Conservation (phyloP, 2,888 invertebrate species). For the Drosophila eohydei region DNA sequence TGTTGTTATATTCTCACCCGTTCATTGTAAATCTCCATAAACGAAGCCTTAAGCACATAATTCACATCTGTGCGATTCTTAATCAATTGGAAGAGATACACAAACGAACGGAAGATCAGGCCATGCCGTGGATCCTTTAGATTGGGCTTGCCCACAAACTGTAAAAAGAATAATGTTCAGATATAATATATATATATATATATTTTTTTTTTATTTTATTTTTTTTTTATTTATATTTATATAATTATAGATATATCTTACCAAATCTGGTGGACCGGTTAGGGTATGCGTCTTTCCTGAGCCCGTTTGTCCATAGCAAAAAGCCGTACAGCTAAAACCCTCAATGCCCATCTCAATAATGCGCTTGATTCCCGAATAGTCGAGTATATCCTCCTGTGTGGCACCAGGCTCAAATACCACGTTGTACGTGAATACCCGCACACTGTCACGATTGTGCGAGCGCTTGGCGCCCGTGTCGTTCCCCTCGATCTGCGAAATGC, state of each 20-base stretch:
- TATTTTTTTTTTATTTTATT: no score
- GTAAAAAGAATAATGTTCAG: constrained; percentile 33
- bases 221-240: background rate
- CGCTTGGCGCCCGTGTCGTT: constrained; percentile 86
- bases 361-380: constrained; percentile 95
- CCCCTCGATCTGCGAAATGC: constrained; percentile 85
- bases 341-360: constrained; percentile 97
- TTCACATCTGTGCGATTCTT: constrained; percentile 91
- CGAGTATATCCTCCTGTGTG: constrained; percentile 92
- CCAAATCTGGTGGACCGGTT: constrained; percentile 95
- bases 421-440: constrained; percentile 96
- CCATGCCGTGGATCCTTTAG: constrained; percentile 92
- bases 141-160: constrained; percentile 89
- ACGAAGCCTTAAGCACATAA: constrained; percentile 95
- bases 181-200: background rate
- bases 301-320: constrained; percentile 98
- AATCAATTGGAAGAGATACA: constrained; percentile 94
- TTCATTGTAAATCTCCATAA: constrained; percentile 98
- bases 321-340: constrained; percentile 96
- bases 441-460: constrained; percentile 87
- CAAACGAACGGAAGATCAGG: constrained; percentile 94
- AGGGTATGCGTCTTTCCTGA: constrained; percentile 98
- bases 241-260: constrained; percentile 81
- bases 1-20: constrained; percentile 88
- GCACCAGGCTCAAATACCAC: constrained; percentile 96